These are phyloP conservation scores for Horisme vitalbata DNA, from an alignment of 2,888 invertebrate species.

Conservation along the genomic window DNA sequence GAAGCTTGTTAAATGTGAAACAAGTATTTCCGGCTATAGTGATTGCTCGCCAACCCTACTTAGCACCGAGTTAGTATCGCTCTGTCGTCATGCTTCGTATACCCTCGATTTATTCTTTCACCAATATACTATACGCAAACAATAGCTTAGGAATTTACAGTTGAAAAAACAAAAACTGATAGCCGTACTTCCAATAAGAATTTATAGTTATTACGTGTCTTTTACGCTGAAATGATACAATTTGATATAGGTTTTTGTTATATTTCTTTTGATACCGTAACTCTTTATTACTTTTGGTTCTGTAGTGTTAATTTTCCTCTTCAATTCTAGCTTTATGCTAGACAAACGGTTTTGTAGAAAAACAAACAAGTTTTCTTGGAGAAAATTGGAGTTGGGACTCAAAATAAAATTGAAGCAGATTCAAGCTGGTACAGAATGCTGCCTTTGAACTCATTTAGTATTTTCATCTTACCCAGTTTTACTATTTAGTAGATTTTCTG, in stretches of 20 bases:
- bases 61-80: constrained; percentile 63
- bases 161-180: constrained; percentile 33
- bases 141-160: constrained; percentile 42
- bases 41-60: constrained; percentile 5
- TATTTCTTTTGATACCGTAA: constrained; percentile 4
- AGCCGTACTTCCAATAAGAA: constrained; percentile 24
- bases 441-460: constrained; percentile 21
- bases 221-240: constrained; percentile 16
- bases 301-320: constrained; percentile 7
- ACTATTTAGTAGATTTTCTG: constrained; percentile 2
- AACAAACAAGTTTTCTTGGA: constrained; percentile 14
- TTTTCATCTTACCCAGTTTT: constrained; percentile 9
- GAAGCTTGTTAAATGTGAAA: no score
- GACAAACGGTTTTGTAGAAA: constrained; percentile 6
- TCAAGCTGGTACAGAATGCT: constrained; percentile 20
- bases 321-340: constrained; percentile 5
- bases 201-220: constrained; percentile 25
- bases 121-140: constrained; percentile 48
- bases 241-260: constrained; percentile 14
- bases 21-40: constrained; percentile 1
- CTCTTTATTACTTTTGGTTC: constrained; percentile 8
- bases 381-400: constrained; percentile 14
- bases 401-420: constrained; percentile 23
- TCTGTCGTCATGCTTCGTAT: constrained; percentile 73
- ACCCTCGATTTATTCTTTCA: constrained; percentile 66